phyloP scores from a whole-genome alignment of 2,797 vertebrate genomes.

The Etheostoma nigrum region DNA sequence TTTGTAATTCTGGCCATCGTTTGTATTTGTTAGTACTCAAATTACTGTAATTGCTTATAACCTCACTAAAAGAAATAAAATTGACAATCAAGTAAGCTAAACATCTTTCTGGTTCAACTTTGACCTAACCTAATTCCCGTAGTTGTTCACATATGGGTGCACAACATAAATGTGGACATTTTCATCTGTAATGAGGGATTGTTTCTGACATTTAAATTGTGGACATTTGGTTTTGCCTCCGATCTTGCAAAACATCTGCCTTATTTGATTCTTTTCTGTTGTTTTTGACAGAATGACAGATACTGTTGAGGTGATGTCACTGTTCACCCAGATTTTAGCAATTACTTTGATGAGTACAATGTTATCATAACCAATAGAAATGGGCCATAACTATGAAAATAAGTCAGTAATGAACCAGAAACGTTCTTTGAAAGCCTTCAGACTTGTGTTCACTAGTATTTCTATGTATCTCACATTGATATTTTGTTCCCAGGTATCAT shows the following conservation, averaged over 20 bases:
- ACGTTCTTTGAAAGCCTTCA: not conserved
- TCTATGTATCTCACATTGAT: not conserved
- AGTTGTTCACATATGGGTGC: not conserved
- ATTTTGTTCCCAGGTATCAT: not conserved
- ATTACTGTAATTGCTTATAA: conserved; percentile 1
- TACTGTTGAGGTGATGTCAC: not conserved
- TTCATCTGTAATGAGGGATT: not conserved
- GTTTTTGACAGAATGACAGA: not conserved
- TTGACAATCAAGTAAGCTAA: no score
- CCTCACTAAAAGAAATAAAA: not conserved
- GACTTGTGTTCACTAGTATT: not conserved
- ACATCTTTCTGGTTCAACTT: no score
- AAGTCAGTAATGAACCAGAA: not conserved
- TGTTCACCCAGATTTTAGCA: not conserved
- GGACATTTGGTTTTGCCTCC: not conserved
- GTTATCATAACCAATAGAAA: conserved; percentile 2
- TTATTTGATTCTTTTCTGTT: conserved; percentile 2
- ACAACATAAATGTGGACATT: no score
- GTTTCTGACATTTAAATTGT: not conserved
- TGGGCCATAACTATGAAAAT: not conserved
- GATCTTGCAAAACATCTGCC: not conserved
- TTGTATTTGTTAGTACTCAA: not conserved
- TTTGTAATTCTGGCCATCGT: not conserved
- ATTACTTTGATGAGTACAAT: not conserved
- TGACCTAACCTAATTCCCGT: no score